Percentiles rank a stretch among this genome's conserved stretches.
These are phyloP conservation scores for Vombatus ursinus DNA, from an alignment of 2,113 vertebrate species.

Conservation along the genomic window DNA sequence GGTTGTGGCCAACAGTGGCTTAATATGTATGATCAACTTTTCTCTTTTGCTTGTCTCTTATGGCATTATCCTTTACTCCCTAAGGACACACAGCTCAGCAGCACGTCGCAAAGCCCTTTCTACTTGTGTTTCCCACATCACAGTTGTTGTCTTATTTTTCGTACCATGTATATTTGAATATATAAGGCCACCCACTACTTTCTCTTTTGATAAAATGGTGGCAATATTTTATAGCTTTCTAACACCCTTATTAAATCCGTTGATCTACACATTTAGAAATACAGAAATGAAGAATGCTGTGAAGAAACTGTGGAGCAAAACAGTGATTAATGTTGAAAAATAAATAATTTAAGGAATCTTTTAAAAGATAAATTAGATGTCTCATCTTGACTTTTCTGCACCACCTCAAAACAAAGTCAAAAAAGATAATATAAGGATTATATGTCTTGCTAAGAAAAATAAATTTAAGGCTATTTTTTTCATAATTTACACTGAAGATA, in stretches of 20 bases:
- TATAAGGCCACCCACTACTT: neutral
- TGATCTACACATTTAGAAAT: constrained; percentile 71
- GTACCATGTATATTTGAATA: constrained; percentile 41
- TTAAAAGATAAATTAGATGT: neutral
- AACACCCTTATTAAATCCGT: constrained; percentile 66
- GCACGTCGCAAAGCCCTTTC: constrained; percentile 60
- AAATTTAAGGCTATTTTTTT: neutral
- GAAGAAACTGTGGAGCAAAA: constrained; percentile 43
- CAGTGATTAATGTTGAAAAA: neutral
- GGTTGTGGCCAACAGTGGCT: constrained; percentile 64
- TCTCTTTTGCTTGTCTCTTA: constrained; percentile 59
- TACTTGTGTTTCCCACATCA: constrained; percentile 65
- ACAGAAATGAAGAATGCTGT: constrained; percentile 61
- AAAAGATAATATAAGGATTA: neutral
- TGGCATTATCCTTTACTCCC: constrained; percentile 46
- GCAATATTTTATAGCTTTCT: constrained; percentile 59
- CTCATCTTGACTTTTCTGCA: neutral
- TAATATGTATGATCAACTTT: constrained; percentile 60
- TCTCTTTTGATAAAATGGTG: constrained; percentile 52
- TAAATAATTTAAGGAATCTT: neutral
- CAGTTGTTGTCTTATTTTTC: constrained; percentile 65
- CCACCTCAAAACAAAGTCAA: neutral
- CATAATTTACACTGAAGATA: neutral
- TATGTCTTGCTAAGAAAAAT: neutral
- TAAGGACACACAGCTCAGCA: constrained; percentile 39